A percentile compares a stretch with the other conserved stretches of the same genome.
These are phyloP conservation scores for Koerneria pararmatus DNA, from an alignment of 2,888 invertebrate genomes.

Conservation along the genomic window DNA sequence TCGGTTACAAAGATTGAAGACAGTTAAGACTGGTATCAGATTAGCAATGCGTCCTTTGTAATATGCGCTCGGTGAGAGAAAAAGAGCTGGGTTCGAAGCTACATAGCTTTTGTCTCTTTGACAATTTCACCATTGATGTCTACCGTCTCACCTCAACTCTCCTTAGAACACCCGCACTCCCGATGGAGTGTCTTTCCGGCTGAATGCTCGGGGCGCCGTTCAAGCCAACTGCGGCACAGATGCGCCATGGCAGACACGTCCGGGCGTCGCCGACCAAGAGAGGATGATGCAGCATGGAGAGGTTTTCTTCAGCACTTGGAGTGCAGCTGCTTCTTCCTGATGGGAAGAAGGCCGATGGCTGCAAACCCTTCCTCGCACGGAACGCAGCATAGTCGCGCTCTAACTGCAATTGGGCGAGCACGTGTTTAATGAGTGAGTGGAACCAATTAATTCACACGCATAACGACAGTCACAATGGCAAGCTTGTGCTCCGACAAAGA, in stretches of 20 bases:
- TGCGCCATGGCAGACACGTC: conserved; percentile 16
- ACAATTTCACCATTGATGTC: too few relatives aligned
- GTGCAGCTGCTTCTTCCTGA: conserved; percentile 5
- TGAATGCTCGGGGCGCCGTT: too few relatives aligned
- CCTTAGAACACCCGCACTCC: conserved; percentile 15
- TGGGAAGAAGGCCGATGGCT: conserved; percentile 29
- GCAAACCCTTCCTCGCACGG: conserved; percentile 35
- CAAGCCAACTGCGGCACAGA: conserved; percentile 14
- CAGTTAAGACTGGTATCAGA: too few relatives aligned
- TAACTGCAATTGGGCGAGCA: conserved; percentile 35
- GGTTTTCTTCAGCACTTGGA: neutral
- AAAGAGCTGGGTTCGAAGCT: too few relatives aligned
- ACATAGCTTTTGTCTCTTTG: too few relatives aligned
- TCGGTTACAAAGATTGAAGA: too few relatives aligned
- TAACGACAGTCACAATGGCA: neutral
- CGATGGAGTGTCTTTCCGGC: neutral
- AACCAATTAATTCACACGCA: neutral
- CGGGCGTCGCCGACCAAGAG: conserved; percentile 15
- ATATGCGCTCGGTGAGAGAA: too few relatives aligned
- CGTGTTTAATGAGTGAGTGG: too few relatives aligned
- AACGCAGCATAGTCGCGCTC: conserved; percentile 40
- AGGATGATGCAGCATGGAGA: neutral
- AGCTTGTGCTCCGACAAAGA: too few relatives aligned
- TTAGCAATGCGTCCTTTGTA: too few relatives aligned
- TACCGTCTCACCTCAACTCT: conserved; percentile 13